Evolutionary conservation across 1,140 invertebrate species (phyloP).

Genomic region (Chelonus insularis): DNA sequence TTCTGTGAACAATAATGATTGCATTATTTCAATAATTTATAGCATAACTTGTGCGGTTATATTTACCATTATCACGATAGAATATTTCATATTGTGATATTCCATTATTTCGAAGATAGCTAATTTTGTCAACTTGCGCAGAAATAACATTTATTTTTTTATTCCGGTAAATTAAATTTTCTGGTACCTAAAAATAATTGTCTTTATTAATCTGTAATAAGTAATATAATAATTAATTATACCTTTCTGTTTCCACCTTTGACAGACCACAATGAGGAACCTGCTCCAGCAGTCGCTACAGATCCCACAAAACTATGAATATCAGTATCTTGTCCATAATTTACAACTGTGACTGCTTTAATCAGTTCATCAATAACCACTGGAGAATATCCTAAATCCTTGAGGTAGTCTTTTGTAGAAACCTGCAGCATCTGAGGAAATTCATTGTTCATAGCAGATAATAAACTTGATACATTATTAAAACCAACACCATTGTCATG

Average conservation of each 20-base stretch:
- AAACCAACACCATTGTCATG: constrained; percentile 62
- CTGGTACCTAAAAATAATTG: constrained; percentile 42
- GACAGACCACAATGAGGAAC: constrained; percentile 64
- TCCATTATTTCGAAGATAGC: constrained; percentile 26
- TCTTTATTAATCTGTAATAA: too few relatives aligned
- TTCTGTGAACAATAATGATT: constrained; percentile 37
- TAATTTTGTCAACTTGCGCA: constrained; percentile 44
- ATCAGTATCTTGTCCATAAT: constrained; percentile 68
- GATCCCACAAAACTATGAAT: constrained; percentile 66
- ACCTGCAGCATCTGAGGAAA: constrained; percentile 59
- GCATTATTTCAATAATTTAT: neutral
- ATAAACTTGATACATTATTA: constrained; percentile 58
- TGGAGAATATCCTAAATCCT: constrained; percentile 53
- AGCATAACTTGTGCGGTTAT: too few relatives aligned
- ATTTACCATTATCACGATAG: constrained; percentile 36
- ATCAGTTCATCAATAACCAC: constrained; percentile 65
- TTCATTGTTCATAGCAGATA: constrained; percentile 60
- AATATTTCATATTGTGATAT: constrained; percentile 39
- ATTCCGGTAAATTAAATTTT: constrained; percentile 46
- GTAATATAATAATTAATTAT: too few relatives aligned
- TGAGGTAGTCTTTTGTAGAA: constrained; percentile 55
- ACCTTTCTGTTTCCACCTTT: constrained; percentile 68
- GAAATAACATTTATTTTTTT: constrained; percentile 52
- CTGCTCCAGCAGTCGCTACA: constrained; percentile 65
- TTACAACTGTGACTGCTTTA: constrained; percentile 61